Base-by-base conservation (phyloP, 1,140 invertebrate genomes). In the Dendroctonus valens region DNA sequence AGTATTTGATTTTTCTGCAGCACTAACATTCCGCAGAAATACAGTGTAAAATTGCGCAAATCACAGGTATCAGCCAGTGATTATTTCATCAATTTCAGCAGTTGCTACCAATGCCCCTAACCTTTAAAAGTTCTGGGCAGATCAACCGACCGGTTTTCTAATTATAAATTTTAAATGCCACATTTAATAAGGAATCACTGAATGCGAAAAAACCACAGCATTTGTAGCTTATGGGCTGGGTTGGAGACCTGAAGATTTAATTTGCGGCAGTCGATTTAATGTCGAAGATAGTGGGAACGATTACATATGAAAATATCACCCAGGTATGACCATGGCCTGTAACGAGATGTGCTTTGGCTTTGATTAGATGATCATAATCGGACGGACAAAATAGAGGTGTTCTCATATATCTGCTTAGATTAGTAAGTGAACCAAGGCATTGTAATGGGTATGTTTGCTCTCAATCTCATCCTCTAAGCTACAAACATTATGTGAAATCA, bases 321-420 rank as follows among this genome's bases (percentile, higher is more conserved):
- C 42, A 40, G 40, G 37, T 57, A 48, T 44, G 38, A 14, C 26
- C 44, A 7, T 14, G 26, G 54, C 26, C 38, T 39, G 38, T 65
- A 65, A 65, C 63, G 54, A 65, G 63, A 65, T 59, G 63, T 59
- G 50, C 53, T 50, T 52, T 44, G 40, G 39, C 46, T 66, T 61
- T 67, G 65, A 67, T 67, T 67, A 67, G 65, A 60, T 57, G 65
- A 67, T 67, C 65, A 54, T 54, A 67, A 67, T 67, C 65, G 55
- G 58, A 61, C 59, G 65, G 39, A 54, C 60, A 49, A 61, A 67
- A 67, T 60, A 60, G 65, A 67, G 59, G 65, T 50, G 52, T 61
- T 53, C 38, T 49, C 57, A 53, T 53, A 26, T 61, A 67, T 61
- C 41, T 59, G 42, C 49, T 59, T 52, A 55, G 7, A 59, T 54